These are phyloP conservation scores for Drosophila rubida DNA, from an alignment of 2,888 invertebrate genomes.

Conservation along the genomic window DNA sequence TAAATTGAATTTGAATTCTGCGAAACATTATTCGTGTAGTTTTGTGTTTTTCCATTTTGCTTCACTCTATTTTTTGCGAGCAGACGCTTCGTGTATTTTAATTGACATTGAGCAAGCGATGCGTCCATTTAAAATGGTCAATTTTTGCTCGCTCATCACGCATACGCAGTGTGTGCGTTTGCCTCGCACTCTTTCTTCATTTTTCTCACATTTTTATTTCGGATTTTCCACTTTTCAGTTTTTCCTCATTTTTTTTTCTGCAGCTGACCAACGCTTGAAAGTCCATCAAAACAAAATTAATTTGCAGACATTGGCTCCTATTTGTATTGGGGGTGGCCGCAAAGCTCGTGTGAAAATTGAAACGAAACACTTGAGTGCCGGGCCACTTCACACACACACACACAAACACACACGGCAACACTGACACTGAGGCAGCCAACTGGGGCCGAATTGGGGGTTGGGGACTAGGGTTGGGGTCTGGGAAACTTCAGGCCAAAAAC, in stretches of 20 bases:
- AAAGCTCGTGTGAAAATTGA: constrained; percentile 73
- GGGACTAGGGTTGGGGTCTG: not conserved
- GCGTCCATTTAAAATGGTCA: constrained; percentile 49
- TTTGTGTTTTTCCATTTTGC: constrained; percentile 40
- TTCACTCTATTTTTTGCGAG: constrained; percentile 1
- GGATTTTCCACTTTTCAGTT: not conserved
- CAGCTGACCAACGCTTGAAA: constrained; percentile 59
- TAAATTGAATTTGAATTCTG: constrained; percentile 75
- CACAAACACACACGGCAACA: constrained; percentile 48
- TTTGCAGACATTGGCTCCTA: constrained; percentile 70
- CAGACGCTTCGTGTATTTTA: constrained; percentile 54
- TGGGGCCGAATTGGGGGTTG: not conserved
- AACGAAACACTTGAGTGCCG: constrained; percentile 77
- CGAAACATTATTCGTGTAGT: constrained; percentile 57
- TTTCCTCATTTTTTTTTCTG: constrained; percentile 5
- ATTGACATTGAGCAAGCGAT: constrained; percentile 55
- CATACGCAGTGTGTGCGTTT: constrained; percentile 46
- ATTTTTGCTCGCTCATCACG: constrained; percentile 42
- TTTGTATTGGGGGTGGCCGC: constrained; percentile 63
- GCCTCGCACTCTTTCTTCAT: constrained; percentile 24
- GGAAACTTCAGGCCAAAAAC: constrained; percentile 72
- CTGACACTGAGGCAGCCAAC: constrained; percentile 45
- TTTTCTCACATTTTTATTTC: constrained; percentile 16
- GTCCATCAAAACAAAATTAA: constrained; percentile 79
- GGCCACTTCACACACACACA: constrained; percentile 62